Base-by-base conservation (phyloP, 2,888 invertebrate genomes). In the Acanthosepion pharaonis region DNA sequence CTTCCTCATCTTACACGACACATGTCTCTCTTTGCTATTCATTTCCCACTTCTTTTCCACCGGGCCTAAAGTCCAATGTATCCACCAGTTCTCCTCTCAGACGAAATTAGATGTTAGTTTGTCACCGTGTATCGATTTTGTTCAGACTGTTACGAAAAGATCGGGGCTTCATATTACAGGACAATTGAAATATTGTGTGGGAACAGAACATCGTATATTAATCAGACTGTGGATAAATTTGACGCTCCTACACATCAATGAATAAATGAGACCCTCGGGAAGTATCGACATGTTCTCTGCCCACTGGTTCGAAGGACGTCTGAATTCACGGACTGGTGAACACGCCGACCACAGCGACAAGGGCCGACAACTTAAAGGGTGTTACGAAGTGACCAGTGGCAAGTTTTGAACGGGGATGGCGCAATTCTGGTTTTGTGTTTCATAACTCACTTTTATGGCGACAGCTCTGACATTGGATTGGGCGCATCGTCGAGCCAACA, bases 221-320 rank as follows among this genome's bases (percentile, higher is more conserved):
- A 78, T 78, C 78, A 78, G 78, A 78, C 33, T n/a, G 78, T 78
- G 9, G n/a, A 20, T n/a, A 15, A 11, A 78, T 78, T n/a, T 78
- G n/a, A 33, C 78, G n/a, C 78, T 78, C 78, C n/a, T n/a, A 78
- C 78, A n/a, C 78, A 78, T 78, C n/a, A 33, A 15, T n/a, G 78
- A 78, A 78, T 78, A 78, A 78, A 78, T 78, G 78, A n/a, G 78
- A n/a, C 78, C 78, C n/a, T 18, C n/a, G 78, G 78, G 78, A 78
- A n/a, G 78, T n/a, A 78, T 78, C 15, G 78, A n/a, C 78, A 78
- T 78, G 78, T 78, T 78, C 78, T n/a, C 78, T 78, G 78, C 23
- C 78, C 78, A 78, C n/a, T 78, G 78, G 78, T 33, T 78, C 78
- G 78, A n/a, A n/a, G 78, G 18, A 78, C 78, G 78, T 33, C 33